phyloP scores from a whole-genome alignment of 2,113 vertebrate species.

The Alosa alosa region DNA sequence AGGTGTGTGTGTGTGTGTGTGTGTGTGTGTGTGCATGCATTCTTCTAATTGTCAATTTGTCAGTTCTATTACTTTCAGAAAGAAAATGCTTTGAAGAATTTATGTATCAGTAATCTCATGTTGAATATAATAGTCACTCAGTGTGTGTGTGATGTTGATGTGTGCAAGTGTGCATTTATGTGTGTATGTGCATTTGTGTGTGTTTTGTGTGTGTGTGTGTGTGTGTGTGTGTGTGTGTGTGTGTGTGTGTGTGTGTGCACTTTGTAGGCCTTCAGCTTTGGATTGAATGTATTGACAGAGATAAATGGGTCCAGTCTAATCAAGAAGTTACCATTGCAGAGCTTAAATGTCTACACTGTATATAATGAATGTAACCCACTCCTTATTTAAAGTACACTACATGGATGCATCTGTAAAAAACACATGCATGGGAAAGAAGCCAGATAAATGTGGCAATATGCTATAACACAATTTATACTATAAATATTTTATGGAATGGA shows the following conservation, averaged over 20 bases:
- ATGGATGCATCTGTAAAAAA: not conserved
- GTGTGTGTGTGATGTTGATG: not conserved
- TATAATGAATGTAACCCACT: not conserved
- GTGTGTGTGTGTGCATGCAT: not conserved
- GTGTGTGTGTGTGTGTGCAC: not conserved
- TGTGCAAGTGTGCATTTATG: not conserved
- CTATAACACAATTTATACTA: not conserved
- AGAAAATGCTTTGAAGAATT: slow-evolving; percentile 30
- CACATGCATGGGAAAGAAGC: not conserved
- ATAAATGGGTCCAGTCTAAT: not conserved
- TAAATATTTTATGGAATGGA: not conserved
- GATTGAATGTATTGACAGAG: not conserved
- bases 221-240: slow-evolving; percentile 15
- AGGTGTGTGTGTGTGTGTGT: not conserved
- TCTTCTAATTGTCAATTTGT: not conserved
- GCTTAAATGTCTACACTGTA: not conserved
- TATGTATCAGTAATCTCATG: slow-evolving; percentile 33
- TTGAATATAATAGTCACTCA: not conserved
- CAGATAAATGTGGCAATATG: not conserved
- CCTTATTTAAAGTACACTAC: not conserved
- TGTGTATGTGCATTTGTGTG: not conserved
- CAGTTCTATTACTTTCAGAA: slow-evolving; percentile 1
- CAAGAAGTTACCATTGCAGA: not conserved
- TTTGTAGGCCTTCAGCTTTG: not conserved
- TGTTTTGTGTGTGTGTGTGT: not conserved